These are phyloP conservation scores for Rhysida immarginata DNA, from an alignment of 1,140 invertebrate genomes.

Conservation along the genomic window DNA sequence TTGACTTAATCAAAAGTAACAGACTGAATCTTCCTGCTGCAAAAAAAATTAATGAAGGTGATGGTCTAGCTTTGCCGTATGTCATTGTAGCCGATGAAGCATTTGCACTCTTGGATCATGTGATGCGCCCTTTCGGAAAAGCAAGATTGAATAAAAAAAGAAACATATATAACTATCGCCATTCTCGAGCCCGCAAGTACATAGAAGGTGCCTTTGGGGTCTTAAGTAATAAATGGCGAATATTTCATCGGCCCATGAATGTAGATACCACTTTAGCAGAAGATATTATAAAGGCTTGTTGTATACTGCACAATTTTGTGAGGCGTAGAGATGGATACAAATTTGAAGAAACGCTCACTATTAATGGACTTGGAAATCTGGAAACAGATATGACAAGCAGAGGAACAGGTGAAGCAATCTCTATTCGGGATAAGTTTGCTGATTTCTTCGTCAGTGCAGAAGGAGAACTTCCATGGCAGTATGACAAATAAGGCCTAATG, in stretches of 20 bases:
- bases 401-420: neutral
- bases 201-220: slow-evolving; percentile 13
- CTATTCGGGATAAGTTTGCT: neutral
- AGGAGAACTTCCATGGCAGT: too few species aligned
- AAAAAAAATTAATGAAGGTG: neutral
- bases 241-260: slow-evolving; percentile 11
- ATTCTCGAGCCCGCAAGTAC: slow-evolving; percentile 8
- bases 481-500: too few species aligned
- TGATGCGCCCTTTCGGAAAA: slow-evolving; percentile 7
- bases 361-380: neutral
- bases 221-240: slow-evolving; percentile 10
- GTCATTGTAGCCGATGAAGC: slow-evolving; percentile 11
- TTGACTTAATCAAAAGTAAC: neutral
- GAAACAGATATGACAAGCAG: neutral
- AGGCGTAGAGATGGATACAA: neutral
- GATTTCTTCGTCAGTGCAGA: too few species aligned
- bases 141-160: slow-evolving; percentile 1
- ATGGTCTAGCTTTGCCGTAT: slow-evolving; percentile 2
- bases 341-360: neutral
- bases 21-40: neutral
- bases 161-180: slow-evolving; percentile 11
- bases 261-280: slow-evolving; percentile 1
- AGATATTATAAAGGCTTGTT: neutral
- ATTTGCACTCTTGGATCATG: slow-evolving; percentile 7
- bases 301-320: slow-evolving; percentile 12